Percentiles rank a stretch among this genome's conserved stretches.
Evolutionary conservation across 1,140 invertebrate genomes (phyloP).

Genomic region (Pseudomyrmex flavicornis): DNA sequence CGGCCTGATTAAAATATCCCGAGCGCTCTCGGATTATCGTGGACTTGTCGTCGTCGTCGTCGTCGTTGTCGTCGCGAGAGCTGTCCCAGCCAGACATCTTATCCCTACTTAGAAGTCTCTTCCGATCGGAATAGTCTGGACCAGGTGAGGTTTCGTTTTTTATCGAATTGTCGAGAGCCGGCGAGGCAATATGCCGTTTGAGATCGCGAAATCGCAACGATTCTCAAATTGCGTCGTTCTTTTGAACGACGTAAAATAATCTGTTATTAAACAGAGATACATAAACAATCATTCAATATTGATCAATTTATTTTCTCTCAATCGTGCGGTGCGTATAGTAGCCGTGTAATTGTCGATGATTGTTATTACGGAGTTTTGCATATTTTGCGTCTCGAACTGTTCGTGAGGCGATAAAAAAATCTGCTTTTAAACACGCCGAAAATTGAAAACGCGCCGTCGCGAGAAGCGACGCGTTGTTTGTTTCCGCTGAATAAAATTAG

Average conservation of each 20-base stretch:
- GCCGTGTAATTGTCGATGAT: neutral
- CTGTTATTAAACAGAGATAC: neutral
- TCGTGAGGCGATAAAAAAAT: neutral
- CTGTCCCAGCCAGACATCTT: constrained; percentile 69
- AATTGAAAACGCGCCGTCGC: neutral
- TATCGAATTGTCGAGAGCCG: constrained; percentile 55
- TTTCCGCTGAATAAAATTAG: constrained; percentile 46
- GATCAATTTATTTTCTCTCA: neutral
- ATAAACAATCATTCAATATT: neutral
- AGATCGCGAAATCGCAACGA: neutral
- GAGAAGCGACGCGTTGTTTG: constrained; percentile 1
- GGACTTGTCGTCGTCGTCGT: constrained; percentile 7
- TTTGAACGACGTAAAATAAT: too few relatives aligned
- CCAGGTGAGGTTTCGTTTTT: constrained; percentile 30
- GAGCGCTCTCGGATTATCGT: constrained; percentile 68
- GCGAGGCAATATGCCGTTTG: neutral
- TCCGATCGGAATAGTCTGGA: constrained; percentile 24
- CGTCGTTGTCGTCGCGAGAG: constrained; percentile 27
- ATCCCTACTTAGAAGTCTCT: constrained; percentile 64
- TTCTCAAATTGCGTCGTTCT: neutral
- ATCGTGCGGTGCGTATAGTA: too few relatives aligned
- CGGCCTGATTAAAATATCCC: constrained; percentile 74
- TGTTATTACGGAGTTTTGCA: neutral
- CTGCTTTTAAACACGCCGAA: neutral
- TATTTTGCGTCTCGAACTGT: neutral